Conservation (phyloP, 1,140 invertebrate species). For the Sipha flava region DNA sequence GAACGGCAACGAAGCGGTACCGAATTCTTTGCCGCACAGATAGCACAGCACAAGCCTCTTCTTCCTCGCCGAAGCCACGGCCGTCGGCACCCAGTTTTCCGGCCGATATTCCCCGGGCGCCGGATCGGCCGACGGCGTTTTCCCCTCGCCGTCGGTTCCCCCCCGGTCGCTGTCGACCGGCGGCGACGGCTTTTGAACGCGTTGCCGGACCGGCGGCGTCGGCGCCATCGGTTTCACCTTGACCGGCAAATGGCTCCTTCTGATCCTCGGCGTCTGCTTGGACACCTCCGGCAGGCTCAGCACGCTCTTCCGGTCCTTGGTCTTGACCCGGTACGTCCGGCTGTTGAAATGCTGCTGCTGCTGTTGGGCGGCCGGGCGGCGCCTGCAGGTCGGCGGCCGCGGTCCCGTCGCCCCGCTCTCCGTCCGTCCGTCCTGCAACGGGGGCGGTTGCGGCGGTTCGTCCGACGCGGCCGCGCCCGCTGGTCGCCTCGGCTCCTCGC, state of each 20-base stretch:
- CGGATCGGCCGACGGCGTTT: background rate
- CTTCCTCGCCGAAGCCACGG: slow-evolving; percentile 37
- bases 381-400: slow-evolving; percentile 32
- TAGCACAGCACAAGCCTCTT: slow-evolving; percentile 58
- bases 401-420: background rate
- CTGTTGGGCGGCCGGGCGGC: background rate
- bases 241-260: background rate
- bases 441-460: slow-evolving; percentile 48
- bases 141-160: background rate
- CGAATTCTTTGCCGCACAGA: slow-evolving; percentile 69
- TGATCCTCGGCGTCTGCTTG: background rate
- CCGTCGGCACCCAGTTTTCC: slow-evolving; percentile 25
- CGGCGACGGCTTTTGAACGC: background rate
- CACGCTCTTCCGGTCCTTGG: slow-evolving; percentile 32
- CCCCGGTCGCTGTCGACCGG: no score
- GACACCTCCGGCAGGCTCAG: background rate
- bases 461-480: slow-evolving; percentile 52
- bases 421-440: slow-evolving; percentile 44
- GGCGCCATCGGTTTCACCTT: slow-evolving; percentile 18
- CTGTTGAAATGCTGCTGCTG: slow-evolving; percentile 9
- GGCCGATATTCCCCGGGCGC: background rate
- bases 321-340: slow-evolving; percentile 33
- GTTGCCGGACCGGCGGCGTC: background rate
- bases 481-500: slow-evolving; percentile 43
- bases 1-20: slow-evolving; percentile 62